Percentiles rank a stretch among this genome's conserved stretches.
These are phyloP conservation scores for Bradypodion ventrale DNA, from an alignment of 2,797 vertebrate species.

Conservation along the genomic window DNA sequence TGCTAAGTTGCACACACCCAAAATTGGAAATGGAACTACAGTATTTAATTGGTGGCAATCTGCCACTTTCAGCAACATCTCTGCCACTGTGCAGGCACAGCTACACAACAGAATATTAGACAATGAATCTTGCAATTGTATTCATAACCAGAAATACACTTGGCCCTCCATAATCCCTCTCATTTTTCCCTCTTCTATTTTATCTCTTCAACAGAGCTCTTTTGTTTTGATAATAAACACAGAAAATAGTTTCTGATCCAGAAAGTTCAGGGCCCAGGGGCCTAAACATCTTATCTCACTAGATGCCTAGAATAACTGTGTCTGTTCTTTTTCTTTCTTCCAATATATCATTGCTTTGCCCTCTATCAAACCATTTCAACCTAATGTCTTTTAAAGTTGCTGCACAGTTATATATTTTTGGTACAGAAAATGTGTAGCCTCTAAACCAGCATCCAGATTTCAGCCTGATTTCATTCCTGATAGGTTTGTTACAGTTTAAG, in stretches of 20 bases:
- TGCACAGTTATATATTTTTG: neutral
- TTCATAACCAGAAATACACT: neutral
- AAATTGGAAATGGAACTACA: neutral
- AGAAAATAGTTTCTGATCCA: neutral
- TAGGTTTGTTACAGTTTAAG: neutral
- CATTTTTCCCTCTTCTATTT: neutral
- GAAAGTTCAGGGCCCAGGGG: constrained; percentile 4
- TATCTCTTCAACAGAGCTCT: neutral
- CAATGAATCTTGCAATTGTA: neutral
- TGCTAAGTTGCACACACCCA: neutral
- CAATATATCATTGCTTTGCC: neutral
- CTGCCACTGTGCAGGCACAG: too few relatives aligned
- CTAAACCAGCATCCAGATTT: neutral
- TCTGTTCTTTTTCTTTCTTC: neutral
- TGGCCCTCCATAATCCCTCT: neutral
- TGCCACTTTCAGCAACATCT: too few relatives aligned
- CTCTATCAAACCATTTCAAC: neutral
- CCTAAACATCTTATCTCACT: neutral
- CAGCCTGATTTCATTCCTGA: neutral
- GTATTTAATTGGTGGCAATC: too few relatives aligned
- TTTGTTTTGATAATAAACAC: neutral
- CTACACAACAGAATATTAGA: too few relatives aligned
- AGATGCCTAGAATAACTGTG: neutral
- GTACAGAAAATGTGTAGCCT: neutral
- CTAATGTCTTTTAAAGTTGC: neutral